phyloP scores from a whole-genome alignment of 2,797 vertebrate genomes.

The Diceros bicornis region DNA sequence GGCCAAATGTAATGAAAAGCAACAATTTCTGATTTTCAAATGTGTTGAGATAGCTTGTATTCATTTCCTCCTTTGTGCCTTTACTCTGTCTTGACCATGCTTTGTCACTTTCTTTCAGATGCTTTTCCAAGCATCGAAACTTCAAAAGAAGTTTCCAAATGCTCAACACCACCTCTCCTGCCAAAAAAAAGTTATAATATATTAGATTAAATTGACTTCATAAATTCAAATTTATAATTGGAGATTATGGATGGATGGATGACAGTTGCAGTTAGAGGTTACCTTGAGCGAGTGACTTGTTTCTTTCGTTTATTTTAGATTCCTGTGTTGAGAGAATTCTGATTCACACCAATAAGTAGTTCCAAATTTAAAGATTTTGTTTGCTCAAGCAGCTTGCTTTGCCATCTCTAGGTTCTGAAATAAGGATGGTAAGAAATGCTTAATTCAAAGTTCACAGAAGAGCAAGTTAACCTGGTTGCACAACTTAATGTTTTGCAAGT shows the following conservation, averaged over 20 bases:
- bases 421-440: background rate
- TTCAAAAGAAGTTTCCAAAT: background rate
- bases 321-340: constrained; percentile 26
- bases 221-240: constrained; percentile 2
- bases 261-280: background rate
- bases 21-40: background rate
- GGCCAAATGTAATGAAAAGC: background rate
- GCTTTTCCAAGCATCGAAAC: background rate
- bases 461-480: background rate
- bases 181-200: background rate
- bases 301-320: background rate
- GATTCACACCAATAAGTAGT: background rate
- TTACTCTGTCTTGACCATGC: background rate
- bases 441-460: background rate
- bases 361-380: background rate
- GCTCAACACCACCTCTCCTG: background rate
- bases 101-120: background rate
- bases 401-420: background rate
- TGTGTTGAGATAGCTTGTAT: background rate
- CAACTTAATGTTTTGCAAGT: background rate
- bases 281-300: background rate
- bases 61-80: background rate
- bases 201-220: background rate
- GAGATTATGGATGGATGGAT: background rate
- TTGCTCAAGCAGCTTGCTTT: constrained; percentile 42